A percentile compares a stretch with the other conserved stretches of the same genome.
Evolutionary conservation across 2,113 vertebrate species (phyloP).

Genomic region (Pavo muticus): DNA sequence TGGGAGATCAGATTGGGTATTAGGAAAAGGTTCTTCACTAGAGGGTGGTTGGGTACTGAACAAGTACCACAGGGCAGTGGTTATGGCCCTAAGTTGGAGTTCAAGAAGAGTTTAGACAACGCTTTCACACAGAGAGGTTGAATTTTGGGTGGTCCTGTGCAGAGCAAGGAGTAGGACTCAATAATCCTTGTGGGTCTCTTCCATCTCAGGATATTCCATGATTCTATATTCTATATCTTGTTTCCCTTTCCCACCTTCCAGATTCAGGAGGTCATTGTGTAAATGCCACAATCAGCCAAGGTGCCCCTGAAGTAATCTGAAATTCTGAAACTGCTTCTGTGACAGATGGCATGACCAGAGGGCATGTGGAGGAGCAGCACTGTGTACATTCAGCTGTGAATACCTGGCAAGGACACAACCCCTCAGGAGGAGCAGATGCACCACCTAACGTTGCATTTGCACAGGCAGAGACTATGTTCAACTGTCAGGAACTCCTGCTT

Average conservation of each 20-base stretch:
- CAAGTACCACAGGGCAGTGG: background rate
- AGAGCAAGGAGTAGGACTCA: background rate
- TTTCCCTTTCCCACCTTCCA: background rate
- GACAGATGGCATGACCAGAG: background rate
- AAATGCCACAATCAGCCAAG: background rate
- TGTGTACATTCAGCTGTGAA: background rate
- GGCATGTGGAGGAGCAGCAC: background rate
- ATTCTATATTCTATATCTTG: background rate
- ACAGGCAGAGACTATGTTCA: background rate
- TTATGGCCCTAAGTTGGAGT: background rate
- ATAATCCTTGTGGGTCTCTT: background rate
- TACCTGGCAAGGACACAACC: background rate
- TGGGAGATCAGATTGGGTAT: background rate
- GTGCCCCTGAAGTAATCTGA: background rate
- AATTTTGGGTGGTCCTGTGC: background rate
- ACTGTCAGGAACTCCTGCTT: background rate
- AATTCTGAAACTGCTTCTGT: background rate
- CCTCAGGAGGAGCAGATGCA: background rate
- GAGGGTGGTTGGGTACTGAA: background rate
- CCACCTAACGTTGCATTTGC: fast-evolving
- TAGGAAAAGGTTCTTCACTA: background rate
- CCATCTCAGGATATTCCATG: background rate
- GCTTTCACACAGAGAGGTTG: background rate
- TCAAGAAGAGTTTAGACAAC: background rate
- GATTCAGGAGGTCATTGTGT: background rate